Conservation (phyloP, 2,888 invertebrate species). For the Iphiclides podalirius region DNA sequence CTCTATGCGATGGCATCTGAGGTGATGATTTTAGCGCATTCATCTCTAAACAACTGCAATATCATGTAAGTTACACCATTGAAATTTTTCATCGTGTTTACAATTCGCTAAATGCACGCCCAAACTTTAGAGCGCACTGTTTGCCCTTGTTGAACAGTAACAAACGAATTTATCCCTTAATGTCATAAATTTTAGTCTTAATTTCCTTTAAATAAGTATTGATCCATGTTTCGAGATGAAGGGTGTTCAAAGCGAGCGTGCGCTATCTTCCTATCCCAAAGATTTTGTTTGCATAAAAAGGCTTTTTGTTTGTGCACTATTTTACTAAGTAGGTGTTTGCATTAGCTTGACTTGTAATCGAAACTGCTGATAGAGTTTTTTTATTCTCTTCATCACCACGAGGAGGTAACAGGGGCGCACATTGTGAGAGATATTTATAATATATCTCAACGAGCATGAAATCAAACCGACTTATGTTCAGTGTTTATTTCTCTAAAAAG, state of each 20-base stretch:
- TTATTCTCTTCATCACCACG: not conserved
- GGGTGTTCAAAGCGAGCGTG: conserved; percentile 28
- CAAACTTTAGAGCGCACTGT: conserved; percentile 46
- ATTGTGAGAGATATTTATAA: too few species aligned
- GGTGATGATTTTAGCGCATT: too few species aligned
- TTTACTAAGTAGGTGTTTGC: conserved; percentile 54
- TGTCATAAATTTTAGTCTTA: too few species aligned
- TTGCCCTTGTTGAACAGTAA: conserved; percentile 24
- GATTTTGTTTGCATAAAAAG: conserved; percentile 52
- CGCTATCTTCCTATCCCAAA: conserved; percentile 36
- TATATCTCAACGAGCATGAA: too few species aligned
- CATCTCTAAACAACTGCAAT: too few species aligned
- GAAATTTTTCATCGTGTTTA: too few species aligned
- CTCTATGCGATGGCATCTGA: too few species aligned
- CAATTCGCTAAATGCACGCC: conserved; percentile 56
- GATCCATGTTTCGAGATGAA: conserved; percentile 8
- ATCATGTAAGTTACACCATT: too few species aligned
- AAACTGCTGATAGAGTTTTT: conserved; percentile 38
- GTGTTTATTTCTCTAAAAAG: too few species aligned
- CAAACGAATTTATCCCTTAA: conserved; percentile 19
- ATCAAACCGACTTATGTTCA: too few species aligned
- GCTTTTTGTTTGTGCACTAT: conserved; percentile 51
- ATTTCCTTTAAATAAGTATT: conserved; percentile 9
- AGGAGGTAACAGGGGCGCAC: too few species aligned
- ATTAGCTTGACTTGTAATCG: conserved; percentile 50